These are phyloP conservation scores for Stigmatopora nigra DNA, from an alignment of 2,113 vertebrate genomes.

Conservation along the genomic window DNA sequence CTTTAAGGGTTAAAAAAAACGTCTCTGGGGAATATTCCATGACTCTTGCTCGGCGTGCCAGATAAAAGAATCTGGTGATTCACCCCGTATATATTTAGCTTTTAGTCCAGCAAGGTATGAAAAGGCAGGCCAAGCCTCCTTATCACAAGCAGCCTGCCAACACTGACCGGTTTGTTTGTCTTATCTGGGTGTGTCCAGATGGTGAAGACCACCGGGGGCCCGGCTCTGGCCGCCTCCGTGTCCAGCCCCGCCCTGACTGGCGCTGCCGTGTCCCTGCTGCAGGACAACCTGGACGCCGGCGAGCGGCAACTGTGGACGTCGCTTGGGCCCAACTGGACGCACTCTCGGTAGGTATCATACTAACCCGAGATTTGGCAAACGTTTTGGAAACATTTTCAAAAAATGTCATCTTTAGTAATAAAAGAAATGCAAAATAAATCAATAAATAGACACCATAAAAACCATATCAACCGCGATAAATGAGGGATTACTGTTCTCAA, in stretches of 20 bases:
- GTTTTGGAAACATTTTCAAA: too few species aligned
- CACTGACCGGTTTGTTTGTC: not conserved
- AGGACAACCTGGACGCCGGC: constrained; percentile 60
- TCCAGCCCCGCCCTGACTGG: constrained; percentile 72
- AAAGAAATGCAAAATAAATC: too few species aligned
- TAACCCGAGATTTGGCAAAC: too few species aligned
- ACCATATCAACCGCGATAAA: too few species aligned
- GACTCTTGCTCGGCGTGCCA: too few species aligned
- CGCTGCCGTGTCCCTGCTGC: constrained; percentile 73
- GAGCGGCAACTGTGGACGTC: constrained; percentile 76
- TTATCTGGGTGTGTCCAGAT: constrained; percentile 63
- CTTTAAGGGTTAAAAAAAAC: too few species aligned
- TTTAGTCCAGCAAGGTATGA: not conserved
- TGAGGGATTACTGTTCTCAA: too few species aligned
- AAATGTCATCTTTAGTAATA: too few species aligned
- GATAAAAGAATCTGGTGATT: too few species aligned
- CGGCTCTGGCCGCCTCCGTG: constrained; percentile 67
- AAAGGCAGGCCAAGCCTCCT: not conserved
- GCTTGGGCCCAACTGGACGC: constrained; percentile 79
- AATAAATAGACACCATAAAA: too few species aligned
- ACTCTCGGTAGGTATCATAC: constrained; percentile 52
- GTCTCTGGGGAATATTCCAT: too few species aligned
- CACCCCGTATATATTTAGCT: not conserved
- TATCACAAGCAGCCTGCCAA: not conserved
- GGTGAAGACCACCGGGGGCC: constrained; percentile 76